Conservation (phyloP, 1,140 invertebrate genomes). For the Danaus melanippus region DNA sequence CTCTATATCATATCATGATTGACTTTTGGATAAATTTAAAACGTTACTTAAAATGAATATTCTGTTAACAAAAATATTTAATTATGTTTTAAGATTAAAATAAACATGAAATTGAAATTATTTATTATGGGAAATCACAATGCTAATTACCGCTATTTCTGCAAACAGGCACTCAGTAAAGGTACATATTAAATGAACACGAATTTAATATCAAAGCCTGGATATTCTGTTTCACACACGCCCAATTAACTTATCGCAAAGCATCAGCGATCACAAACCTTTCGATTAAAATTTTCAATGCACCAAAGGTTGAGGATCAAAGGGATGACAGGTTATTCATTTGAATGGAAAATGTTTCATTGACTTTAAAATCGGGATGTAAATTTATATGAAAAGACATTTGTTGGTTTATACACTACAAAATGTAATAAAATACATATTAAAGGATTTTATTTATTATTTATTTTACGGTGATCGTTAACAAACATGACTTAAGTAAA, state of each 20-base stretch:
- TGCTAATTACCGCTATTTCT: conserved; percentile 11
- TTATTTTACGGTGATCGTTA: too few relatives aligned
- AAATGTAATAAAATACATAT: neutral
- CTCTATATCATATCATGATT: conserved; percentile 27
- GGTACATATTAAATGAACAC: conserved; percentile 13
- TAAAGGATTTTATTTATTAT: too few relatives aligned
- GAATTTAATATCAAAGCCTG: conserved; percentile 37
- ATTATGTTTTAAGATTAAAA: too few relatives aligned
- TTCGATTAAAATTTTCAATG: conserved; percentile 51
- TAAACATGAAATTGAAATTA: too few relatives aligned
- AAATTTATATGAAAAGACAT: conserved; percentile 11
- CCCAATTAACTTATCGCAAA: conserved; percentile 53
- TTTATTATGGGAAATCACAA: neutral
- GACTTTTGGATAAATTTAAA: conserved; percentile 20
- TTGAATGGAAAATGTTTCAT: conserved; percentile 48
- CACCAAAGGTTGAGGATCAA: conserved; percentile 52
- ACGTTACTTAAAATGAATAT: too few relatives aligned
- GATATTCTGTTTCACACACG: conserved; percentile 46
- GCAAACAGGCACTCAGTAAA: neutral
- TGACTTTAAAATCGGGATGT: neutral
- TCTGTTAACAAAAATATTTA: too few relatives aligned
- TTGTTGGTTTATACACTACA: neutral
- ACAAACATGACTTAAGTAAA: too few relatives aligned
- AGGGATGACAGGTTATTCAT: conserved; percentile 48
- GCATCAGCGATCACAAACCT: conserved; percentile 40